phyloP scores from a whole-genome alignment of 2,113 vertebrate genomes.

The Scortum barcoo region DNA sequence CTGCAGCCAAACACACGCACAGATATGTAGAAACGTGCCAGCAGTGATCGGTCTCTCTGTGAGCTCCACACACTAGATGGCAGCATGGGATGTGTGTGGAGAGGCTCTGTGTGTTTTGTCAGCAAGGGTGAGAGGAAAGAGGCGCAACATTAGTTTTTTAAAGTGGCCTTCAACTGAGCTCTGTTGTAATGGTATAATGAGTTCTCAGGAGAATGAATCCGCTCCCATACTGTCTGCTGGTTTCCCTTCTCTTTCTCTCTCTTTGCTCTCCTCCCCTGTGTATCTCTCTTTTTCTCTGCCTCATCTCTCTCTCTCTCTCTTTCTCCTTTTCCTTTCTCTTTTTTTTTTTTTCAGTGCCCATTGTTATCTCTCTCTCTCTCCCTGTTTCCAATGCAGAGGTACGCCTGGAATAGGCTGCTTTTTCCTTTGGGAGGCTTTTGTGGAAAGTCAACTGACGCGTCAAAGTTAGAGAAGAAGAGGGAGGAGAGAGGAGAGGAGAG shows the following conservation, averaged over 20 bases:
- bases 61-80: neutral
- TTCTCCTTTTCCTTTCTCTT: neutral
- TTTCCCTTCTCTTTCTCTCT: neutral
- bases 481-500: neutral
- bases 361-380: neutral
- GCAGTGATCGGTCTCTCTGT: neutral
- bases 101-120: slow-evolving; percentile 18
- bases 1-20: neutral
- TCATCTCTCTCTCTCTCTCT: slow-evolving; percentile 5
- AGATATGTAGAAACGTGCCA: neutral
- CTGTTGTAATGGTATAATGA: slow-evolving; percentile 59
- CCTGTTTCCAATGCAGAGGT: neutral
- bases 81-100: slow-evolving; percentile 1
- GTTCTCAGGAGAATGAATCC: slow-evolving; percentile 47
- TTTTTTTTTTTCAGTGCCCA: neutral
- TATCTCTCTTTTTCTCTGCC: neutral
- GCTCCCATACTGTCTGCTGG: slow-evolving; percentile 21
- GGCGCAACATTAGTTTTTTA: slow-evolving; percentile 32
- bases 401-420: neutral
- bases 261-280: neutral
- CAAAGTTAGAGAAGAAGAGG: neutral
- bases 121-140: neutral
- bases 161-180: slow-evolving; percentile 52
- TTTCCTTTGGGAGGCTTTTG: slow-evolving; percentile 29
- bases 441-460: slow-evolving; percentile 16